A percentile compares a stretch with the other conserved stretches of the same genome.
Evolutionary conservation across 2,113 vertebrate genomes (phyloP).

Genomic region (Cyprinus carpio): DNA sequence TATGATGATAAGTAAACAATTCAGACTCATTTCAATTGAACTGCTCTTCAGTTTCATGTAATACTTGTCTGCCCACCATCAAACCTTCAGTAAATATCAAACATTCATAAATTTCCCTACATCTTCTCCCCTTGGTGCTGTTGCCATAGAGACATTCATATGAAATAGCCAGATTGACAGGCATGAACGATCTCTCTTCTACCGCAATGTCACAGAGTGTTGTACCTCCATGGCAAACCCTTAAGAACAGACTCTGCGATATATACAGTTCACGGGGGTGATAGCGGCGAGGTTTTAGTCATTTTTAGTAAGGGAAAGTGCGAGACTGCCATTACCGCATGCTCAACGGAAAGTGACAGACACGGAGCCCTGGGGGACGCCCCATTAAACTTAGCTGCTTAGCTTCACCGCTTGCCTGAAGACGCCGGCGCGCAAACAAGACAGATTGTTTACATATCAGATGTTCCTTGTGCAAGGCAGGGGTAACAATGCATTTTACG

Average conservation of each 20-base stretch:
- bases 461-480: not conserved
- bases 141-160: constrained; percentile 8
- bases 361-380: constrained; percentile 19
- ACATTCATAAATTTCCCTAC: constrained; percentile 29
- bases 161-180: not conserved
- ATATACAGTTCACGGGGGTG: not conserved
- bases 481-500: constrained; percentile 16
- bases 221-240: not conserved
- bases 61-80: not conserved
- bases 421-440: not conserved
- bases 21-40: not conserved
- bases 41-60: constrained; percentile 5
- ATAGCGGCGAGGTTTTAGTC: not conserved
- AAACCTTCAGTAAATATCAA: constrained; percentile 27
- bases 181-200: not conserved
- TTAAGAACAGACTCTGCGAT: not conserved
- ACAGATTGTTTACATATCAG: constrained; percentile 15
- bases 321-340: not conserved
- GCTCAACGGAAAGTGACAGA: constrained; percentile 17
- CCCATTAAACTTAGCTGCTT: constrained; percentile 25
- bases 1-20: not conserved
- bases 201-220: not conserved
- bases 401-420: constrained; percentile 15
- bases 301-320: not conserved
- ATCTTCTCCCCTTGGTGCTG: not conserved